Base-by-base conservation (phyloP, 2,888 invertebrate species). In the Andrena fulva region DNA sequence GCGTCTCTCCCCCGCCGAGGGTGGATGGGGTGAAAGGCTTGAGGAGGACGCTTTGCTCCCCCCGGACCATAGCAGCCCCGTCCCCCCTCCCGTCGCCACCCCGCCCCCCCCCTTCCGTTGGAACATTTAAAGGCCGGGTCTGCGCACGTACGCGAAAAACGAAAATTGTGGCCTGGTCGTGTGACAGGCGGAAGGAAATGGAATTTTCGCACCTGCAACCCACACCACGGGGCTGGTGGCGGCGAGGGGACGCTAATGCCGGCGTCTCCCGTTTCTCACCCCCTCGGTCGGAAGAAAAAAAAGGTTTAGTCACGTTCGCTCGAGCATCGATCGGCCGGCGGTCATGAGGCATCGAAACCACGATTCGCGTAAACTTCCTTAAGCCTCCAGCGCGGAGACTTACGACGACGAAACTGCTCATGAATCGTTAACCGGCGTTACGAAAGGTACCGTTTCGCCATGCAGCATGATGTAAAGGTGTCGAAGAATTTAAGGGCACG, bases 291-390 rank as follows among this genome's bases (percentile, higher is more conserved):
- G 54, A 33, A 5, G n/a, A 56, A 86, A 80, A 77, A 89, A 91
- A 89, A 90, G 89, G 89, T 91, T 90, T 89, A 91, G 92, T 91
- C 92, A 92, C 91, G 92, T 92, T 91, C 90, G 88, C 86, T 87
- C 87, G 87, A 89, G 86, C 90, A 92, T 92, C 90, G 92, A 92
- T 92, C 92, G 89, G 82, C 82, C 78, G 73, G 85, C 82, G 82
- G 84, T 85, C 82, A 87, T 81, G 81, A 69, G 77, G 63, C 72
- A 75, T 78, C 79, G 79, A 76, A 64, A 68, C 78, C 80, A 78
- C 67, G n/a, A 24, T 24, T 75, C 33, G 62, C 60, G 79, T 63
- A 76, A 76, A 76, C 68, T 59, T 69, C 8, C 52, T 68, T 76
- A 29, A 12, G 7, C 52, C 68, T 56, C 10, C 56, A 27, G 24